Conservation (phyloP, 2,113 vertebrate genomes). For the Bubalus kerabau region DNA sequence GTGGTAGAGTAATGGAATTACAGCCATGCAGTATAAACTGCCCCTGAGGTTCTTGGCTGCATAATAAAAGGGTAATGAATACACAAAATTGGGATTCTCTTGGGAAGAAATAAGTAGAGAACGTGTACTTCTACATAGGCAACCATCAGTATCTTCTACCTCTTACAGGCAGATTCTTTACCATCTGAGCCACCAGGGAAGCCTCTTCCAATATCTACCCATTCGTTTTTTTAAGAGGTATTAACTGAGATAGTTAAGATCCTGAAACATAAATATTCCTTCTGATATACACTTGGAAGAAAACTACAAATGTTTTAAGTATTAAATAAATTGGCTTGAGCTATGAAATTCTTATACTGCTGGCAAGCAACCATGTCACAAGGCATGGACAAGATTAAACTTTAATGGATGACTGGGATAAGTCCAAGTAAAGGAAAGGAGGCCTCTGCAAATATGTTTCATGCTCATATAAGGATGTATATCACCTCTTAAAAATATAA, state of each 20-base stretch:
- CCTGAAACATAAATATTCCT: not conserved
- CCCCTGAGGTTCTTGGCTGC: not conserved
- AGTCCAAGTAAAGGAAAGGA: conserved; percentile 11
- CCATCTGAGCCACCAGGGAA: not conserved
- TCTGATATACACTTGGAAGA: not conserved
- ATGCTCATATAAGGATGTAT: not conserved
- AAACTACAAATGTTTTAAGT: conserved; percentile 34
- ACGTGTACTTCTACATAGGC: not conserved
- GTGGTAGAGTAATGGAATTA: not conserved
- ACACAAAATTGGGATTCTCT: not conserved
- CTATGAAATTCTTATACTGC: conserved; percentile 1
- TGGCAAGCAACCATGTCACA: conserved; percentile 13
- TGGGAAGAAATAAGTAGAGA: not conserved
- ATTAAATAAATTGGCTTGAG: conserved; percentile 31
- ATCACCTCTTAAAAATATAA: not conserved
- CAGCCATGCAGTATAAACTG: not conserved
- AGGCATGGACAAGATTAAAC: conserved; percentile 9
- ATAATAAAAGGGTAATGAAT: not conserved
- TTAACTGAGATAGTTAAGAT: not conserved
- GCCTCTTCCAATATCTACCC: not conserved
- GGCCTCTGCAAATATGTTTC: conserved; percentile 11
- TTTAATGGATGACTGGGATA: conserved; percentile 6
- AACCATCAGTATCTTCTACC: not conserved
- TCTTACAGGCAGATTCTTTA: not conserved
- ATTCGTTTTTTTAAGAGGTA: not conserved